These are phyloP conservation scores for Thaumetopoea pityocampa DNA, from an alignment of 1,140 invertebrate genomes.

Conservation along the genomic window DNA sequence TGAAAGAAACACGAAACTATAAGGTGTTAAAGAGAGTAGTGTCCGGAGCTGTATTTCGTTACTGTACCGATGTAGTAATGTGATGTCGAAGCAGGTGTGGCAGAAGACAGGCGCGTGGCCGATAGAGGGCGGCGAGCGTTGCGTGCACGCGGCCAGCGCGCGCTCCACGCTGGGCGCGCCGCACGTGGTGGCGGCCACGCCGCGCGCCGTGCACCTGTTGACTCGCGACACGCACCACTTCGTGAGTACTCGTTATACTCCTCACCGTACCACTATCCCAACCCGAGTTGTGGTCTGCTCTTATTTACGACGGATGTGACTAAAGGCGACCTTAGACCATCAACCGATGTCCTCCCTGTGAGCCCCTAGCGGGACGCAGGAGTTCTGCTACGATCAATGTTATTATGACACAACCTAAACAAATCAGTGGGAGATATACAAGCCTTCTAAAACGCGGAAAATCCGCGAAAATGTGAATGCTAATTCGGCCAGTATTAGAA, in stretches of 20 bases:
- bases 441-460: no score
- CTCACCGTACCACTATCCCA: no score
- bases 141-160: slow-evolving; percentile 21
- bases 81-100: slow-evolving; percentile 34
- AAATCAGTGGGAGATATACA: no score
- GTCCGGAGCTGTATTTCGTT: neutral
- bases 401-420: no score
- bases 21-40: neutral
- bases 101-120: slow-evolving; percentile 38
- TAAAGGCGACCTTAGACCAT: no score
- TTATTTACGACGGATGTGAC: no score
- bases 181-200: slow-evolving; percentile 33
- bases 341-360: no score
- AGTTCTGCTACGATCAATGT: no score
- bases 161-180: slow-evolving; percentile 21
- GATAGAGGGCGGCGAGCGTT: slow-evolving; percentile 26
- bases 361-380: no score
- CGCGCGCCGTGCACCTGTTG: slow-evolving; percentile 34
- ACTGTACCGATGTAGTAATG: neutral
- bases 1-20: slow-evolving; percentile 1
- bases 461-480: no score
- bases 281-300: no score
- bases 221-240: slow-evolving; percentile 38
- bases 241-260: slow-evolving; percentile 18
- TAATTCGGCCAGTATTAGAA: no score